A percentile compares a stretch with the other conserved stretches of the same genome.
phyloP scores from a whole-genome alignment of 2,797 vertebrate species.

The Nasua narica region DNA sequence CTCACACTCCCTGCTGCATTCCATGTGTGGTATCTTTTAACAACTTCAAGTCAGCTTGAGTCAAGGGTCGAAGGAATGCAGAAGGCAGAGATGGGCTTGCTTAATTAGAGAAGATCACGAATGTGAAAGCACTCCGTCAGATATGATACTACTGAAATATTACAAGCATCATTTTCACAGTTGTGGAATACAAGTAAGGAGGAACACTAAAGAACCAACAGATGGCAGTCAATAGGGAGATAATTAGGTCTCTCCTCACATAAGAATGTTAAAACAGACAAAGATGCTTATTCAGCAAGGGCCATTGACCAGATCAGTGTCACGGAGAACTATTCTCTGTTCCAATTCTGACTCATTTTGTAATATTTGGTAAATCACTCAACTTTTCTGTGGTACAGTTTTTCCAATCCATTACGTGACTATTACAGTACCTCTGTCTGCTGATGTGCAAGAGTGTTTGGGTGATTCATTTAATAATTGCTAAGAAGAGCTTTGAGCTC shows the following conservation, averaged over 20 bases:
- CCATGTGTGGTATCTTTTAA: background rate
- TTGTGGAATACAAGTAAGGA: background rate
- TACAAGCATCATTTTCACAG: background rate
- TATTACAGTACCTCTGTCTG: background rate
- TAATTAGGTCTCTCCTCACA: background rate
- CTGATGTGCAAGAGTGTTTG: constrained; percentile 19
- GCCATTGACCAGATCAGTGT: background rate
- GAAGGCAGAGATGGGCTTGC: background rate
- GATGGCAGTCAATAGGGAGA: background rate
- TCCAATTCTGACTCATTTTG: constrained; percentile 4
- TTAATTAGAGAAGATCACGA: background rate
- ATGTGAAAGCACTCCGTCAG: background rate
- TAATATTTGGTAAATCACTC: constrained; percentile 45
- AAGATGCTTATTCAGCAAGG: background rate
- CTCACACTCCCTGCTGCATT: background rate
- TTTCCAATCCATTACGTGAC: constrained; percentile 38
- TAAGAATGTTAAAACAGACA: constrained; percentile 11
- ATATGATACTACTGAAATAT: background rate
- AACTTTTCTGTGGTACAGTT: background rate
- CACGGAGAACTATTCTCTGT: background rate
- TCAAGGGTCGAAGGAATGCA: background rate
- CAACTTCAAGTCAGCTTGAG: background rate
- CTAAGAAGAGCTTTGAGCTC: constrained; percentile 1
- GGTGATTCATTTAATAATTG: constrained; percentile 31
- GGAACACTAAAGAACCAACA: background rate